These are phyloP conservation scores for Aphidius ervi DNA, from an alignment of 1,140 invertebrate species.

Conservation along the genomic window DNA sequence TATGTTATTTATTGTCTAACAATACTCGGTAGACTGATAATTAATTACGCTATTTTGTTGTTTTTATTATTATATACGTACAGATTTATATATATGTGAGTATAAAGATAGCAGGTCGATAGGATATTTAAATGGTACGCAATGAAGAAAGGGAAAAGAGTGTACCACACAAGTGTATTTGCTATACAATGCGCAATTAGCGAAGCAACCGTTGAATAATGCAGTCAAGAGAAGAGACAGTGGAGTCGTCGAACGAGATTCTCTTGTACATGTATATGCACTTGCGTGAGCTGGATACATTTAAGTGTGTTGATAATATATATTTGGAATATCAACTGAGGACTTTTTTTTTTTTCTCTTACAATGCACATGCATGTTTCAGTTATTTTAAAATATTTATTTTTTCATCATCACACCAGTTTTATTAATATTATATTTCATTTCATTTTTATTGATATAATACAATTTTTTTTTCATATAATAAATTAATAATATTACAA, in stretches of 20 bases:
- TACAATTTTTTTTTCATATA: too few relatives aligned
- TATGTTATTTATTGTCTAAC: slow-evolving; percentile 53
- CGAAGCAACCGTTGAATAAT: slow-evolving; percentile 43
- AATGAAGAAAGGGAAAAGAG: not conserved
- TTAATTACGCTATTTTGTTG: slow-evolving; percentile 53
- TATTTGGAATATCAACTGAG: not conserved
- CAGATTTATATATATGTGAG: slow-evolving; percentile 26
- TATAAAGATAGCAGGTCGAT: slow-evolving; percentile 52
- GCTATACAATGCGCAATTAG: slow-evolving; percentile 53
- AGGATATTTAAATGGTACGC: slow-evolving; percentile 41
- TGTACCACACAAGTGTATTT: slow-evolving; percentile 1
- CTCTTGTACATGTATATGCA: slow-evolving; percentile 8
- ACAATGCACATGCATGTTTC: too few relatives aligned
- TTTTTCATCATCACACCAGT: too few relatives aligned
- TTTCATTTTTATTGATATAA: too few relatives aligned
- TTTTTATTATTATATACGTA: not conserved
- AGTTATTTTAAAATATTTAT: too few relatives aligned
- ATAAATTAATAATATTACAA: too few relatives aligned
- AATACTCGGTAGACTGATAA: slow-evolving; percentile 50
- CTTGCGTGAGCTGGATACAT: slow-evolving; percentile 3
- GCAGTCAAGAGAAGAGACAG: slow-evolving; percentile 34
- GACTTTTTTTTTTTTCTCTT: not conserved
- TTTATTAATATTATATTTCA: too few relatives aligned
- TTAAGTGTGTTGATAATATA: slow-evolving; percentile 12
- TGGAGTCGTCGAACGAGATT: slow-evolving; percentile 16